Evolutionary conservation across 1,140 invertebrate genomes (phyloP).

Genomic region (Drosophila persimilis): DNA sequence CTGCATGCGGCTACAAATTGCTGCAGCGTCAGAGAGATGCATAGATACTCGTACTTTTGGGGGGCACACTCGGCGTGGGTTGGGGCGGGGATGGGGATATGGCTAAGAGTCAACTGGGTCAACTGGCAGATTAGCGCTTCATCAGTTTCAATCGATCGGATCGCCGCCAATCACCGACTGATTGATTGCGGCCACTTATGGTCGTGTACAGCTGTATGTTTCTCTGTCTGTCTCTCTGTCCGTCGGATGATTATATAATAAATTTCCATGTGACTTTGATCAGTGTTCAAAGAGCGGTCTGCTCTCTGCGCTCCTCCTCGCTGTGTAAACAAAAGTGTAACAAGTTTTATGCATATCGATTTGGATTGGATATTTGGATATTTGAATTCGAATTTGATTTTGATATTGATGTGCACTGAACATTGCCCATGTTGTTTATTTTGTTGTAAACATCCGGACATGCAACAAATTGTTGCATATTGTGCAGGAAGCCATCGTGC

Average conservation of each 20-base stretch:
- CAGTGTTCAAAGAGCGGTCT: slow-evolving; percentile 43
- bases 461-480: slow-evolving; percentile 80
- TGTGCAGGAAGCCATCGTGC: slow-evolving; percentile 63
- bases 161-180: slow-evolving; percentile 50
- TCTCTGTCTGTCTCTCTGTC: neutral
- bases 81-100: slow-evolving; percentile 4
- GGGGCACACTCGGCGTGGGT: too few relatives aligned
- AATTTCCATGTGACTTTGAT: slow-evolving; percentile 75
- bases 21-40: neutral
- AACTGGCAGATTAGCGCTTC: slow-evolving; percentile 72
- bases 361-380: slow-evolving; percentile 27
- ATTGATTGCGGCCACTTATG: slow-evolving; percentile 74
- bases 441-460: slow-evolving; percentile 78
- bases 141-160: slow-evolving; percentile 58
- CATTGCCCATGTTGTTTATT: slow-evolving; percentile 62
- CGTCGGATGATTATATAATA: slow-evolving; percentile 63
- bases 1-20: slow-evolving; percentile 33
- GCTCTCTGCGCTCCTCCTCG: too few relatives aligned
- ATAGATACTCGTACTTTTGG: too few relatives aligned
- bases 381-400: slow-evolving; percentile 44
- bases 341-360: slow-evolving; percentile 52
- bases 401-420: slow-evolving; percentile 53
- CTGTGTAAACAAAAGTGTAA: slow-evolving; percentile 64
- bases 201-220: neutral
- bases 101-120: slow-evolving; percentile 59